Base-by-base conservation (phyloP, 2,888 invertebrate species). In the Spodoptera exigua region DNA sequence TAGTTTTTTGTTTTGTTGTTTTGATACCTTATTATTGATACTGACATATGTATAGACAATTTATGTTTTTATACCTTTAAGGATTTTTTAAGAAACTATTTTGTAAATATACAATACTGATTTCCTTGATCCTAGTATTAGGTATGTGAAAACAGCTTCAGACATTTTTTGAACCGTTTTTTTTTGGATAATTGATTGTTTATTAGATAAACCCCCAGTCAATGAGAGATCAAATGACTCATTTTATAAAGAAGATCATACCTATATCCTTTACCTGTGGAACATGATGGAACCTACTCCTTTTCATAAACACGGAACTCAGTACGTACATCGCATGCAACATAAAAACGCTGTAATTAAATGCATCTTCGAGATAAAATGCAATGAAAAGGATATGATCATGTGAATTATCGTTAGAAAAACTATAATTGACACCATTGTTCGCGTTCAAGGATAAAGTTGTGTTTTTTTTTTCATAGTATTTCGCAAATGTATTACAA, bases 331-430 rank as follows among this genome's bases (percentile, higher is more conserved):
- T 79, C 61, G 76, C 81, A 79, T 78, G 82, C 68, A 69, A 65
- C 61, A 73, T 74, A 74, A 75, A 73, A 70, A 64, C 63, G 48
- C 17, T 49, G 48, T 61, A 76, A 83, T 85, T 81, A 79, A 65
- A 54, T 17, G 14, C 40, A 62, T 56, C 55, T 59, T 46, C 45
- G 68, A 63, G 60, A 36, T 64, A 63, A 65, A 74, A 66, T 62
- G 76, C 69, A 73, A 78, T 73, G 76, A 82, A 89, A 89, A 90
- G 90, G 89, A 91, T 89, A 81, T 80, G 74, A 75, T 65, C 83
- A 89, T 89, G 89, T 91, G 91, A 90, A 90, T 89, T 88, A 91
- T 88, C 83, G 83, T 73, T 68, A 84, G 78, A 87, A 89, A 89
- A 91, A 91, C 84, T 83, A 72, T 89, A 89, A 90, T 92, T 75